Evolutionary conservation across 2,888 invertebrate genomes (phyloP).

Genomic region (Octonoba sinensis): DNA sequence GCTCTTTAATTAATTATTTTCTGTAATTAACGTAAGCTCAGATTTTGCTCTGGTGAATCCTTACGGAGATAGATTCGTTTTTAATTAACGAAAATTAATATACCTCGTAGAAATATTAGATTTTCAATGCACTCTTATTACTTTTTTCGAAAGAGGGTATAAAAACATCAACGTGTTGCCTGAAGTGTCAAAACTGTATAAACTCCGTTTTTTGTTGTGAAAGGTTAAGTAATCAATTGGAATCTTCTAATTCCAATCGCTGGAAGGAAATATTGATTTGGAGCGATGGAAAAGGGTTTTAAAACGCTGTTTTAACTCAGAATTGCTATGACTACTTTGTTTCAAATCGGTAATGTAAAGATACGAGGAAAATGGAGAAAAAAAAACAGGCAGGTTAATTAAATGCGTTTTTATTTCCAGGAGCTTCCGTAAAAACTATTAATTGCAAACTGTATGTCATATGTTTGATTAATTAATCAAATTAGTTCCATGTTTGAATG

Average conservation of each 20-base stretch:
- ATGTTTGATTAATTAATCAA: slow-evolving; percentile 52
- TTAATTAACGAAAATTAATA: too few relatives aligned
- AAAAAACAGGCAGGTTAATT: slow-evolving; percentile 42
- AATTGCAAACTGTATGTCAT: slow-evolving; percentile 37
- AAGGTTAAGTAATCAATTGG: slow-evolving; percentile 19
- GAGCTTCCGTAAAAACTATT: slow-evolving; percentile 36
- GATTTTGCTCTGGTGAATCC: too few relatives aligned
- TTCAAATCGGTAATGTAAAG: not conserved
- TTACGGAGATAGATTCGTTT: too few relatives aligned
- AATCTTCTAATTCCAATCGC: slow-evolving; percentile 4
- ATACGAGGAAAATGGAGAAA: not conserved
- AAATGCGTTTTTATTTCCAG: slow-evolving; percentile 30
- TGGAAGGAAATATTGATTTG: slow-evolving; percentile 27
- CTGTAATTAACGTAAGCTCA: too few relatives aligned
- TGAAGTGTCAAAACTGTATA: not conserved
- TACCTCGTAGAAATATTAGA: too few relatives aligned
- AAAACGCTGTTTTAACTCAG: slow-evolving; percentile 22
- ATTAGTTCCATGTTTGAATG: slow-evolving; percentile 27
- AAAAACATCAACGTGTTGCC: too few relatives aligned
- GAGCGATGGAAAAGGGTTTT: slow-evolving; percentile 1
- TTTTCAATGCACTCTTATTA: too few relatives aligned
- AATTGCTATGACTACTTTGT: slow-evolving; percentile 18
- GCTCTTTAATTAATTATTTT: too few relatives aligned
- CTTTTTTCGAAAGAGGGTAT: too few relatives aligned
- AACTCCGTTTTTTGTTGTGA: slow-evolving; percentile 12